These are phyloP conservation scores for Caprella mutica DNA, from an alignment of 2,888 invertebrate genomes.

Conservation along the genomic window DNA sequence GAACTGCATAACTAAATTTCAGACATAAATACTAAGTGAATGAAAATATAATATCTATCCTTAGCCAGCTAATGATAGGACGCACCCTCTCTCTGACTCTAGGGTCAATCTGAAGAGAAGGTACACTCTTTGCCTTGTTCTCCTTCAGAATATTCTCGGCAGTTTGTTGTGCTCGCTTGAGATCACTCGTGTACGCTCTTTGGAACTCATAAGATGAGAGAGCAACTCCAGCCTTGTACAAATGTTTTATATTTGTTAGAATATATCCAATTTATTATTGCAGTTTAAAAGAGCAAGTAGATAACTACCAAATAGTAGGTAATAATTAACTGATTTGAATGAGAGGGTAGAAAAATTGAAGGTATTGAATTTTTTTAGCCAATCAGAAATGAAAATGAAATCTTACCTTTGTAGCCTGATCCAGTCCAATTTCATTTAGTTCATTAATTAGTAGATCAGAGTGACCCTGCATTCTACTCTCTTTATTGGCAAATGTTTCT, in stretches of 20 bases:
- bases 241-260: background rate
- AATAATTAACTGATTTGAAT: too few relatives aligned
- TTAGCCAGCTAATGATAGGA: too few relatives aligned
- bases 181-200: conserved; percentile 22
- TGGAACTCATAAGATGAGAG: conserved; percentile 8
- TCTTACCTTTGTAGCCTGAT: background rate
- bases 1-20: too few relatives aligned
- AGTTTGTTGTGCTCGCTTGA: conserved; percentile 15
- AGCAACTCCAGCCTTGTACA: conserved; percentile 18
- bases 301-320: too few relatives aligned
- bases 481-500: conserved; percentile 26
- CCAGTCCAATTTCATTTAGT: background rate
- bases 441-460: conserved; percentile 22
- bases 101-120: conserved; percentile 13
- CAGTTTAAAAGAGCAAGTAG: too few relatives aligned
- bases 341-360: too few relatives aligned
- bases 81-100: conserved; percentile 24
- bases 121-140: conserved; percentile 7
- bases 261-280: too few relatives aligned
- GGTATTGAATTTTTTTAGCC: too few relatives aligned
- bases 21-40: too few relatives aligned
- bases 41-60: too few relatives aligned
- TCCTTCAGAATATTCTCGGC: conserved; percentile 16
- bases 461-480: conserved; percentile 24
- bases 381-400: background rate